Conservation (phyloP, 2,113 vertebrate species). For the Danionella cerebrum region DNA sequence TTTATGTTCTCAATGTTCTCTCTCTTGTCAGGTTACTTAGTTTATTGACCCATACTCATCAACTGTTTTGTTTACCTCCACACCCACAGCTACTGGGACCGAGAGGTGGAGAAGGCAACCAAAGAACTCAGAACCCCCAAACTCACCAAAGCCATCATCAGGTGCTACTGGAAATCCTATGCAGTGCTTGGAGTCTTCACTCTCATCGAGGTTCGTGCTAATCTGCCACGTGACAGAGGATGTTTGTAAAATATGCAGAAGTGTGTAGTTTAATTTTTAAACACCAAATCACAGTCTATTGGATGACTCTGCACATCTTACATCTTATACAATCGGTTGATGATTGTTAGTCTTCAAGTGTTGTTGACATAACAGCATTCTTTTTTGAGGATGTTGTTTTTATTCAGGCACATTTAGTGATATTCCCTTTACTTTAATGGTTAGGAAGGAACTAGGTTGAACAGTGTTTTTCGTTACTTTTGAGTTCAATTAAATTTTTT, state of each 20-base stretch:
- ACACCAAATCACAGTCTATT: not conserved
- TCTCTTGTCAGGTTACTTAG: not conserved
- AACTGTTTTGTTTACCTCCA: not conserved
- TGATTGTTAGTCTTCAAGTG: not conserved
- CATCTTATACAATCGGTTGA: not conserved
- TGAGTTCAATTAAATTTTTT: too few species aligned
- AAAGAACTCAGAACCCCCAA: constrained; percentile 69
- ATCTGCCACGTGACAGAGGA: not conserved
- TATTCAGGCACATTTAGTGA: too few species aligned
- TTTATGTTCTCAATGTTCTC: not conserved
- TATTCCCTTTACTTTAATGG: too few species aligned
- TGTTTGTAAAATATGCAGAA: not conserved
- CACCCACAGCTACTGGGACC: constrained; percentile 76
- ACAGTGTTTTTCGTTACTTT: too few species aligned
- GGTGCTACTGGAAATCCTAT: constrained; percentile 85
- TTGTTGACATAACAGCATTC: not conserved
- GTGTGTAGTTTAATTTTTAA: not conserved
- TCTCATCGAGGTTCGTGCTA: constrained; percentile 71
- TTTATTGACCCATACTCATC: not conserved
- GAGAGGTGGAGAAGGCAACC: constrained; percentile 70
- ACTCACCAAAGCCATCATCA: constrained; percentile 77
- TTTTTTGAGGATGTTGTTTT: too few species aligned
- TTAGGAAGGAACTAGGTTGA: too few species aligned
- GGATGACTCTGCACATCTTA: not conserved
- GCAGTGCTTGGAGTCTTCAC: constrained; percentile 79